Percentiles rank a stretch among this genome's conserved stretches.
These are phyloP conservation scores for Siniperca undulata DNA, from an alignment of 2,797 vertebrate species.

Conservation along the genomic window DNA sequence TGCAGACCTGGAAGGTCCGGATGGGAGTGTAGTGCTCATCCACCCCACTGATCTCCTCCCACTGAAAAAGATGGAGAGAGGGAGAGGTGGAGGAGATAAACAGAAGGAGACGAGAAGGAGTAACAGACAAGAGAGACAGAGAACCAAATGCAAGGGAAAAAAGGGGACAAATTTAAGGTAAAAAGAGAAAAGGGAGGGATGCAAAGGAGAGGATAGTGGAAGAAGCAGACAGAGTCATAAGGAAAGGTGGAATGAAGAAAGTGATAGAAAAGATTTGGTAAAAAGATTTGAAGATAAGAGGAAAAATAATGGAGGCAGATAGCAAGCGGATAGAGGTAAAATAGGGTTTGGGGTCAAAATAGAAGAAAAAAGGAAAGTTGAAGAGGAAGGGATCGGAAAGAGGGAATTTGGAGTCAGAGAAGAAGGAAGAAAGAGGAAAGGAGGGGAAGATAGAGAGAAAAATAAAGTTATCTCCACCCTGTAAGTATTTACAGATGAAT, in stretches of 20 bases:
- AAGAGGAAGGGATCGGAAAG: conserved; percentile 16
- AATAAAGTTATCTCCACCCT: conserved; percentile 80
- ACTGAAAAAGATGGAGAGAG: conserved; percentile 83
- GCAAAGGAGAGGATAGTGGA: conserved; percentile 1
- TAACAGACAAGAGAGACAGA: conserved; percentile 37
- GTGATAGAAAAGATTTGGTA: conserved; percentile 2
- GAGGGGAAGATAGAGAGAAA: conserved; percentile 65
- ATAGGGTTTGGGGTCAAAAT: conserved; percentile 16
- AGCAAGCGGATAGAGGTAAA: neutral
- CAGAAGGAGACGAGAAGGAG: conserved; percentile 48
- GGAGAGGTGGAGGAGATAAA: conserved; percentile 58
- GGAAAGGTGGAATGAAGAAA: neutral
- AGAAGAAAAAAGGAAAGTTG: conserved; percentile 16
- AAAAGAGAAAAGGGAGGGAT: neutral
- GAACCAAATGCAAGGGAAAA: conserved; percentile 38
- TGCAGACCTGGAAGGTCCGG: conserved; percentile 98
- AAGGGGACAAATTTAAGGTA: conserved; percentile 24
- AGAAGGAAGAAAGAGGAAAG: conserved; percentile 51
- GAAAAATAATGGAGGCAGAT: neutral
- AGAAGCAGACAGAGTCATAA: conserved; percentile 12
- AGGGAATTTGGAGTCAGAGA: conserved; percentile 36
- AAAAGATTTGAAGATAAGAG: conserved; percentile 9
- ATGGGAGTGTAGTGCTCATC: conserved; percentile 98
- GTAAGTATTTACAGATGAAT: conserved; percentile 74
- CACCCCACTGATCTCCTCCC: conserved; percentile 99